Base-by-base conservation (phyloP, 2,888 invertebrate genomes). In the Epistrophella euchroma region DNA sequence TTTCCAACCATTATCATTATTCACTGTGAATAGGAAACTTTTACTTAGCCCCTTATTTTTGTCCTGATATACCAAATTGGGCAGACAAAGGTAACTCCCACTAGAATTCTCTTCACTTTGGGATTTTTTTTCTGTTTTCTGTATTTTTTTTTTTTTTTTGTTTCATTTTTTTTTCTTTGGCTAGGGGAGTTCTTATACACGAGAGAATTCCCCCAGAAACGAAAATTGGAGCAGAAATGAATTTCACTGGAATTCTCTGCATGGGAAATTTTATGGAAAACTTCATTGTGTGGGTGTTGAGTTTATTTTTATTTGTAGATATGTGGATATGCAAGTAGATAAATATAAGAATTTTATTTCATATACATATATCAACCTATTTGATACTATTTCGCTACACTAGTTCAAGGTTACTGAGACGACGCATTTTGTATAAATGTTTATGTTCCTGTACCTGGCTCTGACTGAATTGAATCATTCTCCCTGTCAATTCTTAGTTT, bases 371-470 rank as follows among this genome's bases (percentile, higher is more conserved):
- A 28, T 28, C 4, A 0, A 28, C 6, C 0, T 28, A 28, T 28
- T 78, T 73, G 77, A 40, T 47, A 28, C 7, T 25, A 22, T 40
- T 40, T 62, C n/a, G 43, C 32, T 64, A 64, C 77, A 86, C 82
- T 86, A 86, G 86, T 86, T 86, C 86, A 86, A 86, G 86, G 86
- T 86, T 82, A 82, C 82, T 32, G 86, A 81, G 86, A 86, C 86
- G 74, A 78, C 86, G 86, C 86, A 82, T 47, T 66, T 47, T 22
- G 19, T 22, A 10, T 11, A 13, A 11, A n/a, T 43, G 43, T 45
- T 0, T 4, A 3, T 10, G 19, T 19, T 10, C 13, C 25, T 47
- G 52, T 78, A 77, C 77, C 82, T 86, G 77, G 56, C 56, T 71
- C 82, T 56, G 81, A 58, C 82, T 56, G 81, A 58, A 62, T 17